phyloP scores from a whole-genome alignment of 2,888 invertebrate genomes.

The Macroteleia sp. region DNA sequence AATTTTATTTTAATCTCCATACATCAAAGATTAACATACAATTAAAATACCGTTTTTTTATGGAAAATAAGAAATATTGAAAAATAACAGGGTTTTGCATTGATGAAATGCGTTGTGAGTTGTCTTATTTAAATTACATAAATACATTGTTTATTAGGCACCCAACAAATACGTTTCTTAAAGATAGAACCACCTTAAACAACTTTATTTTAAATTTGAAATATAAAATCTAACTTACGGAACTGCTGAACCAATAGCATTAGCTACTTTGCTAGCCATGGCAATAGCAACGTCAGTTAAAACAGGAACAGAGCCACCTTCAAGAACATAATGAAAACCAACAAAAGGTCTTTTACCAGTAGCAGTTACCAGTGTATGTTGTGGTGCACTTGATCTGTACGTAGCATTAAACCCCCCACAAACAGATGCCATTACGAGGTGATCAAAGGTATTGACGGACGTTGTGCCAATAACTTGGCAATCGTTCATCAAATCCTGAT shows the following conservation, averaged over 20 bases:
- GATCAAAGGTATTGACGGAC: slow-evolving; percentile 92
- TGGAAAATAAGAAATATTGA: too few relatives aligned
- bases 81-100: too few relatives aligned
- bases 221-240: slow-evolving; percentile 91
- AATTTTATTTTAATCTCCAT: too few relatives aligned
- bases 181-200: too few relatives aligned
- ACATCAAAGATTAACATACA: too few relatives aligned
- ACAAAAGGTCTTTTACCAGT: slow-evolving; percentile 93
- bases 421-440: slow-evolving; percentile 91
- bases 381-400: slow-evolving; percentile 90
- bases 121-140: too few relatives aligned
- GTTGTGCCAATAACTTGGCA: slow-evolving; percentile 90
- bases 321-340: slow-evolving; percentile 95
- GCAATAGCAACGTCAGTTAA: slow-evolving; percentile 96
- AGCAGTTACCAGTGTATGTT: slow-evolving; percentile 90
- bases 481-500: slow-evolving; percentile 90
- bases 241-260: slow-evolving; percentile 86
- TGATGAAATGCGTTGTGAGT: too few relatives aligned
- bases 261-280: slow-evolving; percentile 94
- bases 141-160: too few relatives aligned
- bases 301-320: slow-evolving; percentile 92
- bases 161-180: too few relatives aligned
- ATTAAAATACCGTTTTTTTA: too few relatives aligned
- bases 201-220: too few relatives aligned
- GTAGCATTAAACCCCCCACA: slow-evolving; percentile 89